A percentile compares a stretch with the other conserved stretches of the same genome.
Conservation (phyloP, 2,113 vertebrate genomes). For the Lota lota region DNA sequence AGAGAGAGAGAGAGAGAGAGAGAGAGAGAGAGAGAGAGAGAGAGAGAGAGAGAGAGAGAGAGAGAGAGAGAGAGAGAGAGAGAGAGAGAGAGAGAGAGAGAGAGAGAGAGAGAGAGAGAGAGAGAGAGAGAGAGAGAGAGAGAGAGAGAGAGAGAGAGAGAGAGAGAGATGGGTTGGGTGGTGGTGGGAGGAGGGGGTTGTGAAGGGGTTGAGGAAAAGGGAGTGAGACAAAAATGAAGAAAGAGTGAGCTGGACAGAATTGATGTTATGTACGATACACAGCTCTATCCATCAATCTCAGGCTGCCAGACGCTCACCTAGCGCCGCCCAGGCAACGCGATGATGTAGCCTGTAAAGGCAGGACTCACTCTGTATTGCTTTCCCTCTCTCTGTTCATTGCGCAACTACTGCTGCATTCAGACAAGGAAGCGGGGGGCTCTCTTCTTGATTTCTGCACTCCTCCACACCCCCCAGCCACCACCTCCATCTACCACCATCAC, state of each 20-base stretch:
- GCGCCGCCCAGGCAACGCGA: slow-evolving; percentile 40
- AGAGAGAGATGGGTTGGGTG: not conserved
- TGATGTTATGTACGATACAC: slow-evolving; percentile 55
- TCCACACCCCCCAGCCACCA: slow-evolving; percentile 10
- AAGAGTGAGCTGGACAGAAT: slow-evolving; percentile 57
- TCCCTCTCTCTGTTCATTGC: slow-evolving; percentile 25
- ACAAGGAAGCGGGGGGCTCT: slow-evolving; percentile 46
- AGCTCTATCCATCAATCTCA: slow-evolving; percentile 55
- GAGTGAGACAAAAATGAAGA: slow-evolving; percentile 13
- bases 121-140: slow-evolving; percentile 1
- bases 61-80: not conserved
- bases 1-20: not conserved
- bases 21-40: not conserved
- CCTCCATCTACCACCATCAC: not conserved
- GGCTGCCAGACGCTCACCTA: slow-evolving; percentile 43
- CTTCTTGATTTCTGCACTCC: slow-evolving; percentile 46
- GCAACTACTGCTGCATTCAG: slow-evolving; percentile 44
- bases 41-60: slow-evolving; percentile 1
- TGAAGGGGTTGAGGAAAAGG: not conserved
- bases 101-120: not conserved
- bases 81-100: not conserved
- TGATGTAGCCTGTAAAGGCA: slow-evolving; percentile 39
- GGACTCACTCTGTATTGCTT: slow-evolving; percentile 8
- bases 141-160: not conserved
- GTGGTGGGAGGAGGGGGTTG: no score